Base-by-base conservation (phyloP, 2,888 invertebrate genomes). In the Dexiosoma caninum region DNA sequence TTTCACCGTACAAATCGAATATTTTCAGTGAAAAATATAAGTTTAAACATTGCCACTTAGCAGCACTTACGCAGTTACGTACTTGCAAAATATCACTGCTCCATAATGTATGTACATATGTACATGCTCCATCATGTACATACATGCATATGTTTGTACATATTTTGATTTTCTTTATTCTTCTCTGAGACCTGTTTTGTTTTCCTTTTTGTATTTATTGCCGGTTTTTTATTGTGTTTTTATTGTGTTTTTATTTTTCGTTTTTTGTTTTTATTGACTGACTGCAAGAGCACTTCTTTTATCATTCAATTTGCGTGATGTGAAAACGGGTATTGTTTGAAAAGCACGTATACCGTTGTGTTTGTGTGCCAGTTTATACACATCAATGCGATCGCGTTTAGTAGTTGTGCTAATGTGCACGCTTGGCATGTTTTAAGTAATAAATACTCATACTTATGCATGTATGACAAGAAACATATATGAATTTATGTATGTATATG, bases 191-290 rank as follows among this genome's bases (percentile, higher is more conserved):
- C 37, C 37, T 2, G 37, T 27, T 27, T 27, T 27, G 3, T 21
- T 10, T 69, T 69, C 57, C 37, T 59, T 57, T 27, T 16, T 53
- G 46, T 62, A 16, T 40, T 60, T 71, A 23, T 51, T 1, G 16
- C 14, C 1, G 2, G 12, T 23, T 49, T 51, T 51, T 21, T 35
- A 19, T 37, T 55, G 19, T 37, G 1, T 19, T 5, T 51, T 51
- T 51, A 35, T 66, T 70, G 46, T 72, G 42, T 21, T 71, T 60
- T 44, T 59, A 12, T 53, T 64, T 64, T 74, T 76, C 71, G 80
- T 67, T 71, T 64, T 46, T 55, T 51, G 7, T 14, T 67, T 37
- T 57, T 40, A 12, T 37, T 53, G 23, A 4, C 42, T 70, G 75
- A 62, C 81, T 78, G 53, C 30, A 74, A 75, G 51, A 46, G 19